Base-by-base conservation (phyloP, 92 coral and sea anemone species). In the Epizoanthus scotinus region DNA sequence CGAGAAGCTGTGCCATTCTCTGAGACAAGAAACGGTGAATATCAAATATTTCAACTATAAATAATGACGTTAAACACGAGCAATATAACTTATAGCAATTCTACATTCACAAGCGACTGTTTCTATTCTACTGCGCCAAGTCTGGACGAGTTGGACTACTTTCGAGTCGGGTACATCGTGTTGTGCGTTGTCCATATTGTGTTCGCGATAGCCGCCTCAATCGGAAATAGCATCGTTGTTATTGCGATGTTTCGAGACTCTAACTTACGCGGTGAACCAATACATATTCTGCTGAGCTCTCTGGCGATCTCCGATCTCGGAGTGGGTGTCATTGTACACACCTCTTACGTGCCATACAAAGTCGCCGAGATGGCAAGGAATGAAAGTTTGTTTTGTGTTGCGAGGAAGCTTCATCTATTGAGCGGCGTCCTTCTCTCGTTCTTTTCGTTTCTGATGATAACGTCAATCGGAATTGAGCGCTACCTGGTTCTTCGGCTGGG, bases 281-380 rank as follows among this genome's bases (percentile, higher is more conserved):
- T 10, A 63, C 21, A 8, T 15, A 13, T 63, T 5, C 29, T 63
- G 10, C 24, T 63, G 67, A 3, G 24, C 15, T 63, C 67, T 63
- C 67, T 63, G 8, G 34, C 67, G 14, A 15, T 63, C 27, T 63
- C 67, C 31, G 67, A 63, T 21, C 67, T 63, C 31, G 67, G 27
- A 5, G 27, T 63, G 14, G 67, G 67, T 27, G 31, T 63, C 0
- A 27, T 63, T 63, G 67, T 63, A 26, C 67, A 63, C 27, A 13
- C 31, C 31, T 63, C 67, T 14, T 63, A 63, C 29, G 67, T 63
- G 8, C 29, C 29, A 14, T 63, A 63, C 67, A 63, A 63, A 63
- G 31, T 63, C 31, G 67, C 67, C 27, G 67, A 63, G 31, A 63
- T 63, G 67, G 24, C 67, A 63, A 63, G 67, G 29, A 24, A 63